A percentile compares a stretch with the other conserved stretches of the same genome.
phyloP scores from a whole-genome alignment of 2,888 invertebrate species.

The Cheiracanthium punctorium region DNA sequence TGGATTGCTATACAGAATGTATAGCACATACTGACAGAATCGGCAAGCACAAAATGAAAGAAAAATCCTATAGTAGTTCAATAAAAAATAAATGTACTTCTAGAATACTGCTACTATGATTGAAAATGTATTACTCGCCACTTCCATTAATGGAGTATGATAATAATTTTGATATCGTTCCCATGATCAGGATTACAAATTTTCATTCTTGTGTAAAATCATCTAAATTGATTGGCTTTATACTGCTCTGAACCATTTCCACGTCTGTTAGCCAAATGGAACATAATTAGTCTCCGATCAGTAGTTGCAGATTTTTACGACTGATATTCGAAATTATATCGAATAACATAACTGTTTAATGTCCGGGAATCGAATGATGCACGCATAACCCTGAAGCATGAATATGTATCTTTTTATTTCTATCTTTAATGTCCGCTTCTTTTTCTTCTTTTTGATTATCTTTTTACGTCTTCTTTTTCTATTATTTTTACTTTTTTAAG shows the following conservation, averaged over 20 bases:
- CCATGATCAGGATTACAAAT: neutral
- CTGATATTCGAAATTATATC: slow-evolving; percentile 2
- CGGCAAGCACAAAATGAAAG: no score
- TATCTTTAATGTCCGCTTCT: slow-evolving; percentile 16
- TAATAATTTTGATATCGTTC: neutral
- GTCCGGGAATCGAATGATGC: neutral
- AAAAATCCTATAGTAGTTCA: no score
- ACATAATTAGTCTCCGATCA: neutral
- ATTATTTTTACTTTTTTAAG: no score
- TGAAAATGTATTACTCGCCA: no score
- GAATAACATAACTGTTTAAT: slow-evolving; percentile 2
- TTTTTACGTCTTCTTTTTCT: no score
- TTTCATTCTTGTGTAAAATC: neutral
- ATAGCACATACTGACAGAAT: no score
- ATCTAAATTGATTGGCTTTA: neutral
- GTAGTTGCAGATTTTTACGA: neutral
- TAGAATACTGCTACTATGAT: no score
- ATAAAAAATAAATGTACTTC: no score
- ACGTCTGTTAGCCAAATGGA: neutral
- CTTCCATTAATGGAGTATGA: no score
- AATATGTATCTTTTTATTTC: neutral
- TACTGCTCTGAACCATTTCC: neutral
- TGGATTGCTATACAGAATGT: no score
- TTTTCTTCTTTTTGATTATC: neutral
- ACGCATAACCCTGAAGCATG: neutral